A percentile compares a stretch with the other conserved stretches of the same genome.
phyloP scores from a whole-genome alignment of 2,797 vertebrate species.

The Syngnathus rostellatus region DNA sequence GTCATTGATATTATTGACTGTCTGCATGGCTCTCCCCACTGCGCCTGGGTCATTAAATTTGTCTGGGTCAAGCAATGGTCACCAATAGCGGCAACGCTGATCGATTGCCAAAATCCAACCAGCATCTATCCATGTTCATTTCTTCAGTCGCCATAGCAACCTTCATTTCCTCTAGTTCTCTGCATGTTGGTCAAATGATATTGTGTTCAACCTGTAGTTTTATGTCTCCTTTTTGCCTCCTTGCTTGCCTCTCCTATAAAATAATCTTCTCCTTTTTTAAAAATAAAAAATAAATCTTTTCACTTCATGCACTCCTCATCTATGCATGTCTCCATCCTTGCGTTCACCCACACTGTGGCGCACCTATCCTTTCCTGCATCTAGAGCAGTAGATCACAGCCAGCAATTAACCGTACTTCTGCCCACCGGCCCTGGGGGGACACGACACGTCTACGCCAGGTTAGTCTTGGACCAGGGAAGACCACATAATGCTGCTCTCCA shows the following conservation, averaged over 20 bases:
- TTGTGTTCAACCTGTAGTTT: conserved; percentile 46
- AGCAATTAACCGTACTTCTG: conserved; percentile 69
- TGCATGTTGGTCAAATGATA: conserved; percentile 40
- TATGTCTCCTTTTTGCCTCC: conserved; percentile 26
- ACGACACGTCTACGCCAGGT: conserved; percentile 69
- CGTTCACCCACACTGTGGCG: conserved; percentile 36
- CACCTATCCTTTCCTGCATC: conserved; percentile 45
- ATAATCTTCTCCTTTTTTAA: conserved; percentile 9
- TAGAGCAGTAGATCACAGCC: conserved; percentile 62
- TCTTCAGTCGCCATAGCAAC: conserved; percentile 22
- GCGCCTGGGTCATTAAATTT: conserved; percentile 43
- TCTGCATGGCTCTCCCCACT: conserved; percentile 34
- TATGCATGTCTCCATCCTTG: conserved; percentile 12
- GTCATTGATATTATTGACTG: conserved; percentile 41
- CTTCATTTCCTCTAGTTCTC: conserved; percentile 28
- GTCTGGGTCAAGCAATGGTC: conserved; percentile 41
- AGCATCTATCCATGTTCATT: conserved; percentile 38
- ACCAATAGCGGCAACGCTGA: conserved; percentile 25
- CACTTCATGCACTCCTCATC: conserved; percentile 11
- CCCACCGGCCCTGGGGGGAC: conserved; percentile 57
- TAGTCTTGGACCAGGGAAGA: conserved; percentile 46
- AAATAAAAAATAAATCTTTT: conserved; percentile 4
- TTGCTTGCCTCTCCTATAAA: background rate
- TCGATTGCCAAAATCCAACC: conserved; percentile 29
- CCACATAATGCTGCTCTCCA: background rate